Conservation (phyloP, 2,113 vertebrate genomes). For the Chaenocephalus aceratus region DNA sequence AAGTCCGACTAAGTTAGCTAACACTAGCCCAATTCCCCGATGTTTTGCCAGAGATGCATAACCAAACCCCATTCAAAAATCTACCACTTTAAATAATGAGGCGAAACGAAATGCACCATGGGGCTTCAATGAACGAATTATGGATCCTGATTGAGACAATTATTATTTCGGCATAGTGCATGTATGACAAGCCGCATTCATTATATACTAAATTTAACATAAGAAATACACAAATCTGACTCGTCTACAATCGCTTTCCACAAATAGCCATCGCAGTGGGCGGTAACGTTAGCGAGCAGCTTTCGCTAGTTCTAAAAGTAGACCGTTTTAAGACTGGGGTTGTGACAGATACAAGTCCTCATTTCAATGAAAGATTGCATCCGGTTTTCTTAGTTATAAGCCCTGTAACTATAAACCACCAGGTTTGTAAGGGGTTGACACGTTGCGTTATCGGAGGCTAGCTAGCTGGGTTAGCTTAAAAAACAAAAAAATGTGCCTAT, state of each 20-base stretch:
- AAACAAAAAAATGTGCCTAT: conserved; percentile 2
- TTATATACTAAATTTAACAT: background rate
- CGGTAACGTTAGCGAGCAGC: background rate
- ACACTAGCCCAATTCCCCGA: fast-evolving
- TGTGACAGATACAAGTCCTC: background rate
- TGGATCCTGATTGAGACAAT: too few relatives aligned
- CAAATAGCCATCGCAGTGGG: background rate
- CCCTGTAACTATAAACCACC: background rate
- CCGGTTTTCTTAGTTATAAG: background rate
- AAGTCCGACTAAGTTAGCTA: too few relatives aligned
- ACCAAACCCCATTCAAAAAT: background rate
- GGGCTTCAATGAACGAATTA: too few relatives aligned
- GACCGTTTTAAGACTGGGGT: background rate
- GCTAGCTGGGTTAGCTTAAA: conserved; percentile 3
- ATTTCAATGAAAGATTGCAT: fast-evolving
- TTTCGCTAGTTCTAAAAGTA: background rate
- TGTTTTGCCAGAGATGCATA: too few relatives aligned
- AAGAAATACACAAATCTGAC: background rate
- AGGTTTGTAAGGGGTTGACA: background rate
- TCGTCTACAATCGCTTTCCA: background rate
- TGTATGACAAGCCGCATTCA: background rate
- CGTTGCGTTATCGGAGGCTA: conserved; percentile 24
- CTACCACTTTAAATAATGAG: background rate
- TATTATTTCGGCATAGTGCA: background rate
- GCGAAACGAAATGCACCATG: fast-evolving